Conservation (phyloP, 2,888 invertebrate genomes). For the Eledona agricola region DNA sequence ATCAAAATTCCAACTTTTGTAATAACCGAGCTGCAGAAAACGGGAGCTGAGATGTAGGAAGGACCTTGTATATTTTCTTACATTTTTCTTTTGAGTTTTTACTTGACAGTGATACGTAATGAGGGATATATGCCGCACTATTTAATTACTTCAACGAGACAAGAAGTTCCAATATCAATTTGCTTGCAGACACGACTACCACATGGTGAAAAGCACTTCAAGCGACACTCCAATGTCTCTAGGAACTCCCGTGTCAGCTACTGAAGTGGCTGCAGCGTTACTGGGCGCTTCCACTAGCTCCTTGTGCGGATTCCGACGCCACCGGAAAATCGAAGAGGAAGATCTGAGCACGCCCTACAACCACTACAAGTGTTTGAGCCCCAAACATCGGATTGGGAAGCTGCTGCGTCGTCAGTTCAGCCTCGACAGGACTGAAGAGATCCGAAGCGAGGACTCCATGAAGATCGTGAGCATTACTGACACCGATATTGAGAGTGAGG, state of each 20-base stretch:
- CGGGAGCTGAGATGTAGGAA: too few species aligned
- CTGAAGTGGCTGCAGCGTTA: slow-evolving; percentile 65
- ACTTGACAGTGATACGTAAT: too few species aligned
- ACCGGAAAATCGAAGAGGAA: slow-evolving; percentile 64
- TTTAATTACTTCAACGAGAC: too few species aligned
- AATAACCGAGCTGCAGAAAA: too few species aligned
- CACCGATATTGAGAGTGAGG: too few species aligned
- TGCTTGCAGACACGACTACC: slow-evolving; percentile 48
- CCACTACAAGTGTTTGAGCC: slow-evolving; percentile 77
- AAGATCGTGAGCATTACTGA: slow-evolving; percentile 54
- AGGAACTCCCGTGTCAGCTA: slow-evolving; percentile 65
- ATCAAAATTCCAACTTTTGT: too few species aligned
- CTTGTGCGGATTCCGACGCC: slow-evolving; percentile 59
- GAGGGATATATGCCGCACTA: too few species aligned
- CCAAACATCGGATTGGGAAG: slow-evolving; percentile 63
- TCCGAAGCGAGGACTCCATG: slow-evolving; percentile 56
- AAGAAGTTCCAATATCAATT: too few species aligned
- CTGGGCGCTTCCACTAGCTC: slow-evolving; percentile 66
- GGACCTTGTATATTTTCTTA: too few species aligned
- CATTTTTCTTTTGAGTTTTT: too few species aligned
- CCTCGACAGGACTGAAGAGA: slow-evolving; percentile 72
- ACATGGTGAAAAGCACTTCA: slow-evolving; percentile 63
- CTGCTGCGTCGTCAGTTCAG: slow-evolving; percentile 74
- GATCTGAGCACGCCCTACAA: slow-evolving; percentile 79
- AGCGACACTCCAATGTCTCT: slow-evolving; percentile 62